Base-by-base conservation (phyloP, 1,140 invertebrate genomes). In the Drosophila kepulauana region DNA sequence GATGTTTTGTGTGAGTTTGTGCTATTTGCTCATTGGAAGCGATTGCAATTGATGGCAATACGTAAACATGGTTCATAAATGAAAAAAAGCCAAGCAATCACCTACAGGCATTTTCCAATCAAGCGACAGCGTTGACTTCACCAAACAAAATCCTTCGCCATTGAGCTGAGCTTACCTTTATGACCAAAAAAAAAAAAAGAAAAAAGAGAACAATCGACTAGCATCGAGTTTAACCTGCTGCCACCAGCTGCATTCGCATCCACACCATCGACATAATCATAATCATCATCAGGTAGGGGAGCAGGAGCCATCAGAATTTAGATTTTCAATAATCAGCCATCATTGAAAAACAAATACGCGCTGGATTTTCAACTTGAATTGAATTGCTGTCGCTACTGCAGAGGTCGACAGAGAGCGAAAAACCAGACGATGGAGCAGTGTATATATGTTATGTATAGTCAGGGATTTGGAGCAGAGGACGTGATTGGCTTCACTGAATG, bases 251-350 rank as follows among this genome's bases (percentile, higher is more conserved):
- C 66, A 72, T 52, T 70, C 73, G 45, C 80, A 72, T 67, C 56
- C 62, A 15, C 79, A 61, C 67, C 45, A 51, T 61, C 70, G 64
- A 57, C 78, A 64, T 57, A 43, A 63, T 46, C 57, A 61, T 65
- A 64, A 66, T 48, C 65, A 75, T 74, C 65, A 64, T 66, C 33
- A 33, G 1, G 45, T 25, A 25, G 15, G 20, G 35, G 28, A 72
- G 61, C 59, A 75, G 75, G 61, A 57, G 66, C 67, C 56, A 54
- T 45, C 71, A 33, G 85, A 88, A 88, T 88, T 88, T 88, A 89
- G 85, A 89, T 88, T 88, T 88, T 88, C 85, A 89, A 88, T 89
- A 89, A 89, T 89, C 85, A 89, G 81, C 81, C 81, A 89, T 89
- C 81, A 89, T 85, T 89, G 85, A 89, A 89, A 88, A 89, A 89